These are phyloP conservation scores for Anhinga anhinga DNA, from an alignment of 2,113 vertebrate species.

Conservation along the genomic window DNA sequence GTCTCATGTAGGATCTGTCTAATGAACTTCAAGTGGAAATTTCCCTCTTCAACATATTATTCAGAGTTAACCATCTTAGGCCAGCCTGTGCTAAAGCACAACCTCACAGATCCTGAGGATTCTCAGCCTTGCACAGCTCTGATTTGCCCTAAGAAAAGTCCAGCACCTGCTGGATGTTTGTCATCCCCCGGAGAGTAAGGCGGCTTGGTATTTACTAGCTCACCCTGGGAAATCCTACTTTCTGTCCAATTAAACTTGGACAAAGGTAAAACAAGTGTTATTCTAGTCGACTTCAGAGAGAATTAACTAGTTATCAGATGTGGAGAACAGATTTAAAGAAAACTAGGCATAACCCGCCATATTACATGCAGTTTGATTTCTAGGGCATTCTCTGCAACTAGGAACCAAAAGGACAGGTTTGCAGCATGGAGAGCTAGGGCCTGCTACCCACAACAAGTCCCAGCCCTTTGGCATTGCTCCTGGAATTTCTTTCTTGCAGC, in stretches of 20 bases:
- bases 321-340: not conserved
- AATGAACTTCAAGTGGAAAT: not conserved
- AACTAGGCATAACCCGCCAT: not conserved
- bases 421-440: not conserved
- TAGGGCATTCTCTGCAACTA: not conserved
- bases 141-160: not conserved
- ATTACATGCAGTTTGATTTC: not conserved
- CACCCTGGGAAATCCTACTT: not conserved
- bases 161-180: not conserved
- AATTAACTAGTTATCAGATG: not conserved
- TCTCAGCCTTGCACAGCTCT: not conserved
- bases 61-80: not conserved
- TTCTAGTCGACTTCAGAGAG: not conserved
- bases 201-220: not conserved
- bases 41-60: not conserved
- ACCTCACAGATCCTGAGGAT: not conserved
- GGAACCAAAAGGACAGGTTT: not conserved
- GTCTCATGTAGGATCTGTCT: not conserved
- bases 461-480: not conserved
- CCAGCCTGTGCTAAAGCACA: not conserved
- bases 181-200: not conserved
- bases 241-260: not conserved
- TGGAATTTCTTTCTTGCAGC: not conserved
- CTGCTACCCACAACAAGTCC: not conserved
- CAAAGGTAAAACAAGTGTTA: not conserved